Conservation (phyloP, 1,140 invertebrate genomes). For the Drosophila kanapiae region DNA sequence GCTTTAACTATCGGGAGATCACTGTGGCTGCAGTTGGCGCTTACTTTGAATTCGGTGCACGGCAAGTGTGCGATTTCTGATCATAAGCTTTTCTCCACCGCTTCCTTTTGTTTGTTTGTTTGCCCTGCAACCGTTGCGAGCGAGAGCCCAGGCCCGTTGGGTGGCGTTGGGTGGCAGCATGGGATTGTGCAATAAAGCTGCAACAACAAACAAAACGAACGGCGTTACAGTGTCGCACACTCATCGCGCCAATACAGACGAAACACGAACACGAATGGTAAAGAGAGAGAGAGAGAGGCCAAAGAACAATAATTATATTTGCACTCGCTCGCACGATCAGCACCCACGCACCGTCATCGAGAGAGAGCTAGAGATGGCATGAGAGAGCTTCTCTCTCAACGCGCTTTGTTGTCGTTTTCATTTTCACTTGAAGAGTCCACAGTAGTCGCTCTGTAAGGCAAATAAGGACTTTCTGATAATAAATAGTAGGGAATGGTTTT, state of each 20-base stretch:
- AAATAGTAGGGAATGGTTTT: too few species aligned
- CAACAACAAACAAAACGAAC: conserved; percentile 69
- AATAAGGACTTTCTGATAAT: not conserved
- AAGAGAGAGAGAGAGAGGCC: not conserved
- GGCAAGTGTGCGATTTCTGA: conserved; percentile 32
- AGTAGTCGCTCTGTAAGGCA: not conserved
- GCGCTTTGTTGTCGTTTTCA: conserved; percentile 15
- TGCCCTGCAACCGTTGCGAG: conserved; percentile 25
- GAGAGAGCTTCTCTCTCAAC: not conserved
- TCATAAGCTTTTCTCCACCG: conserved; percentile 11
- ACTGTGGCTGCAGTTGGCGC: conserved; percentile 26
- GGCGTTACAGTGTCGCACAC: conserved; percentile 47
- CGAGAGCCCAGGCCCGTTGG: conserved; percentile 5
- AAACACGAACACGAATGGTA: conserved; percentile 7
- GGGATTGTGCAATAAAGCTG: conserved; percentile 77
- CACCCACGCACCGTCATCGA: conserved; percentile 29
- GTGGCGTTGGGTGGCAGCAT: conserved; percentile 37
- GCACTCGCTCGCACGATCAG: conserved; percentile 45
- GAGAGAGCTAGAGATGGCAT: conserved; percentile 1
- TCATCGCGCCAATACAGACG: conserved; percentile 28
- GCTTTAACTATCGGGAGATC: not conserved
- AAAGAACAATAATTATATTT: conserved; percentile 59
- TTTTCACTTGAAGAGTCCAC: conserved; percentile 15
- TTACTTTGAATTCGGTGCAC: conserved; percentile 19
- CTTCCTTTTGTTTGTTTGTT: conserved; percentile 34